Percentiles rank a stretch among this genome's conserved stretches.
phyloP scores from a whole-genome alignment of 2,113 vertebrate genomes.

The Hemiscyllium ocellatum region DNA sequence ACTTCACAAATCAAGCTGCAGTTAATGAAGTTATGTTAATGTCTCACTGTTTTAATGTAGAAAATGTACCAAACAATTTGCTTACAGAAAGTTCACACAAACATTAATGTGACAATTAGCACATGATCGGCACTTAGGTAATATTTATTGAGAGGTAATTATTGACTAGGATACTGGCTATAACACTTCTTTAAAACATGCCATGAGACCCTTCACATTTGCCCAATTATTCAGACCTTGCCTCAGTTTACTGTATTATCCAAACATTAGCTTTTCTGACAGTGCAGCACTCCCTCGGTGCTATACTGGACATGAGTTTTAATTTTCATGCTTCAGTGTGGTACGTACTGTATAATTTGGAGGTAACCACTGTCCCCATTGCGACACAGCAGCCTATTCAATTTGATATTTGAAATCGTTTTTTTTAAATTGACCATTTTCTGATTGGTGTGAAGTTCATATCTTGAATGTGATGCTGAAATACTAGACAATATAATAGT shows the following conservation, averaged over 20 bases:
- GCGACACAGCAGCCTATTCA: background rate
- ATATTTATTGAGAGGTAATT: background rate
- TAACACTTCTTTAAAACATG: background rate
- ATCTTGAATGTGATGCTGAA: background rate
- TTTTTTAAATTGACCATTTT: background rate
- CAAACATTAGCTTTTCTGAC: background rate
- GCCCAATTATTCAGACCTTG: background rate
- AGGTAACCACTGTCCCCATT: background rate
- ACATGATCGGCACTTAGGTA: background rate
- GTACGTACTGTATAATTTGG: background rate
- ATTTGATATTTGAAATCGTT: background rate
- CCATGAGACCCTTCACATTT: background rate
- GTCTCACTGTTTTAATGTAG: background rate
- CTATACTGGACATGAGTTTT: background rate
- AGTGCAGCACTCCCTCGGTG: background rate
- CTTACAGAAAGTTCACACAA: background rate
- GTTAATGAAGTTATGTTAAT: background rate
- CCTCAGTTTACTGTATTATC: background rate
- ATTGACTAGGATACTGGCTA: background rate
- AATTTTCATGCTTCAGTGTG: background rate
- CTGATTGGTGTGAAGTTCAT: background rate
- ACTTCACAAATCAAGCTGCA: background rate
- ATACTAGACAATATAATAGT: background rate
- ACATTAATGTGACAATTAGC: background rate
- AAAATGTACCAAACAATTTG: background rate